Evolutionary conservation across 2,888 invertebrate genomes (phyloP).

Genomic region (Tetheella fluctuosa): DNA sequence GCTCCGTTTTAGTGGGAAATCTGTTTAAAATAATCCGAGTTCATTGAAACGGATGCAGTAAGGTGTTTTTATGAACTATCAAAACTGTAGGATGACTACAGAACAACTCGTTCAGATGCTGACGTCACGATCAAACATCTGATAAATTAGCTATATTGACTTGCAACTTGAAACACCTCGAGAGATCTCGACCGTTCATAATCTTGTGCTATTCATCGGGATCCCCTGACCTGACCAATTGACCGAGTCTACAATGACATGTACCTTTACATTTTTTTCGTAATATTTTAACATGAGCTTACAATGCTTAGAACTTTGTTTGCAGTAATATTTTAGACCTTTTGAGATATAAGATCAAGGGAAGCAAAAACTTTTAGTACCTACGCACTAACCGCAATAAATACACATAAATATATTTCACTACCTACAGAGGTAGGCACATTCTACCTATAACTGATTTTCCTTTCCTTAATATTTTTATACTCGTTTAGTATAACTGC

Average conservation of each 20-base stretch:
- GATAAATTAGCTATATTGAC: background rate
- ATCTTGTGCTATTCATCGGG: background rate
- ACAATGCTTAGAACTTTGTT: no score
- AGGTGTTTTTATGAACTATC: constrained; percentile 12
- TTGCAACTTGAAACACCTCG: background rate
- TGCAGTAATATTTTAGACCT: no score
- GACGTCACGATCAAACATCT: background rate
- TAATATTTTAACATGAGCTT: no score
- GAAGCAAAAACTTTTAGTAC: no score
- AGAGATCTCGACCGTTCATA: background rate
- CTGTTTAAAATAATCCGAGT: constrained; percentile 19
- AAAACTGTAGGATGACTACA: background rate
- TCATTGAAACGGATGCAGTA: constrained; percentile 26
- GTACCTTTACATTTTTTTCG: background rate
- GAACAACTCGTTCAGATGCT: background rate
- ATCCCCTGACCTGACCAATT: constrained; percentile 2
- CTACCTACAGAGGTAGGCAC: no score
- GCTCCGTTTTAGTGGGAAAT: constrained; percentile 19
- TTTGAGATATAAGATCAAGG: no score
- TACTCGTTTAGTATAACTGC: no score
- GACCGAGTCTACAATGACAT: background rate
- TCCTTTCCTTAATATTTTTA: no score
- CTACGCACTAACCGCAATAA: no score
- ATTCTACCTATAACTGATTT: no score
- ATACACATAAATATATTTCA: no score